Evolutionary conservation across 2,888 invertebrate species (phyloP), one percentile per base, ranked within the genome.

Genomic region (Troides oblongomaculatus): DNA sequence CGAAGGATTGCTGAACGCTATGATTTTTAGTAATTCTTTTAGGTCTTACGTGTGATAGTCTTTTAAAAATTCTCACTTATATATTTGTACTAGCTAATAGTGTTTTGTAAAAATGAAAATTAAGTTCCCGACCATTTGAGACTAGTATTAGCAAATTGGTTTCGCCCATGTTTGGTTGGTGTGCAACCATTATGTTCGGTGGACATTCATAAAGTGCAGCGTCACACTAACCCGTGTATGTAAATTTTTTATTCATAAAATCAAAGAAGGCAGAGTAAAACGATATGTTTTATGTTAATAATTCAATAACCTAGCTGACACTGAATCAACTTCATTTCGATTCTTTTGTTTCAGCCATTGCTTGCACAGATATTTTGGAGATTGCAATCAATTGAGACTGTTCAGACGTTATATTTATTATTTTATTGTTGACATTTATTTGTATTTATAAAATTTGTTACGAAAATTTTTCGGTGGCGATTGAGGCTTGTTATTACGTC

Each of bases 301-400:
- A 68, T 84, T 78, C 75, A 85, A 80, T 90, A 90, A 90, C 90
- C 89, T 89, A 87, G 79, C 82, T 87, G 76, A 76, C 76, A 79
- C 82, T 79, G 78, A 62, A 30, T 81, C 84, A 92, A 92, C 92
- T 92, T 91, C 83, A 88, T 90, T 90, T 92, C 65, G 84, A 82
- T 91, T 92, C 85, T 92, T 90, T 90, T 91, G 89, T 91, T 90
- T 85, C 88, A 90, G 90, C 77, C 73, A 72, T 74, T 70, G 75
- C 75, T 76, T 75, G 74, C 79, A 79, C 76, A 75, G 74, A 64
- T 71, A 74, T 76, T 79, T 67, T 79, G 81, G 75, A 75, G 73
- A 69, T 79, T 69, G 72, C 72, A 77, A 77, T 77, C 77, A 72
- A 75, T 80, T 79, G 79, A 76, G 78, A 76, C 73, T 65, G 69